A percentile compares a stretch with the other conserved stretches of the same genome.
Conservation (phyloP, 2,113 vertebrate genomes). For the Mastomys natalensis region DNA sequence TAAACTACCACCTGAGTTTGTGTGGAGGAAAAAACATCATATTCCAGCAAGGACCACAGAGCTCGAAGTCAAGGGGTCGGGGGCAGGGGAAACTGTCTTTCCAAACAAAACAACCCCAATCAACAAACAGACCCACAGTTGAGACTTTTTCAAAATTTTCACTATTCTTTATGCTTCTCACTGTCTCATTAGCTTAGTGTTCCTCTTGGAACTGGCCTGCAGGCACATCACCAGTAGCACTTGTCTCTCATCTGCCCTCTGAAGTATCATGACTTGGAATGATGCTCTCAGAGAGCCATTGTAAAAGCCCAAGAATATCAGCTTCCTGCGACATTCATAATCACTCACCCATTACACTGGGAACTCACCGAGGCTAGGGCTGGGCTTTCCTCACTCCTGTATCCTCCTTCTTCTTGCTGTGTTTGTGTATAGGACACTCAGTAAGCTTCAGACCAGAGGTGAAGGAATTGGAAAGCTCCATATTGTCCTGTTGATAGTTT, state of each 20-base stretch:
- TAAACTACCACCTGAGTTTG: not conserved
- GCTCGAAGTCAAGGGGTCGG: not conserved
- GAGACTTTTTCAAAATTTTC: not conserved
- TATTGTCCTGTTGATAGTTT: not conserved
- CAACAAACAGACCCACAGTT: not conserved
- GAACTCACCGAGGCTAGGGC: not conserved
- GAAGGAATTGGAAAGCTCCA: not conserved
- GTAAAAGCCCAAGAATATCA: not conserved
- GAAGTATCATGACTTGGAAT: not conserved
- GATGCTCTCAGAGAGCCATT: not conserved
- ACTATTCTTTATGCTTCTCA: not conserved
- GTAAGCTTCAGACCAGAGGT: not conserved
- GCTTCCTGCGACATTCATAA: not conserved
- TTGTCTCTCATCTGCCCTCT: not conserved
- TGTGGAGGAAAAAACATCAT: not conserved
- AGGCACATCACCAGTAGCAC: not conserved
- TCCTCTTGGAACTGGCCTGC: not conserved
- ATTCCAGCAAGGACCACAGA: not conserved
- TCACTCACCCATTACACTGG: not conserved
- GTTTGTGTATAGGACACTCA: not conserved
- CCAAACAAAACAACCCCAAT: not conserved
- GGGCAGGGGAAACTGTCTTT: rapidly evolving
- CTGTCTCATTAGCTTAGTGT: slow-evolving; percentile 20
- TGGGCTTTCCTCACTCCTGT: not conserved
- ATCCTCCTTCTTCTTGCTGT: not conserved